Base-by-base conservation (phyloP, 2,113 vertebrate genomes). In the Urocitellus parryii region DNA sequence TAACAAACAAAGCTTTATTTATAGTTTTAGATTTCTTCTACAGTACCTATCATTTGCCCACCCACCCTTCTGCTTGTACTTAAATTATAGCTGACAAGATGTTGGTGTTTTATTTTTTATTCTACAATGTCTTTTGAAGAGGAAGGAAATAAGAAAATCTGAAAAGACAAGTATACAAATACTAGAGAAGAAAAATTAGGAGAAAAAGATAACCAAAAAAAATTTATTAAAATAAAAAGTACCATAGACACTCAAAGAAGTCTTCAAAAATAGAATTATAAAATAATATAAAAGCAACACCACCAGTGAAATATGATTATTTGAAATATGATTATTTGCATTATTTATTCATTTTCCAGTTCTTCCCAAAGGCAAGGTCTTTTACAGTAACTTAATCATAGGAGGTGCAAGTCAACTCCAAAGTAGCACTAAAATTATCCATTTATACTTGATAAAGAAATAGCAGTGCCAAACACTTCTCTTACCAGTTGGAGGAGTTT, bases 141-240 rank as follows among this genome's bases (percentile, higher is more conserved):
- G 3, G 94, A 95, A 24, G 24, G 0, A 72, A 94, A 88, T 51
- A 79, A 74, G 42, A 90, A 10, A 88, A 81, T 56, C 11, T 58
- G 14, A 96, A 97, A 92, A 88, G 67, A 39, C 25, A 97, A 94
- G 48, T 53, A 79, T 39, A 67, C 73, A 79, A 87, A 24, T 72
- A 10, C 67, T 48, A 77, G 16, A 79, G 48, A 79, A 85, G 42
- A 81, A 95, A 96, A 88, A 32, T 77, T 68, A 80, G 73, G 5
- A 93, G 17, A n/a, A n/a, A 90, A 2, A 94, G 9, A 67, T 73
- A 53, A 11, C n/a, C 5, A 63, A 73, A 39, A n/a, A 58, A 16
- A 67, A 79, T 42, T 48, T 45, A 45, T 45, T 45, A 9, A 76
- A 76, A 61, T 34, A 7, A 24, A 73, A 84, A 88, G 5, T 80